Conservation (phyloP, 2,888 invertebrate genomes). For the Neoitamus cyanurus region DNA sequence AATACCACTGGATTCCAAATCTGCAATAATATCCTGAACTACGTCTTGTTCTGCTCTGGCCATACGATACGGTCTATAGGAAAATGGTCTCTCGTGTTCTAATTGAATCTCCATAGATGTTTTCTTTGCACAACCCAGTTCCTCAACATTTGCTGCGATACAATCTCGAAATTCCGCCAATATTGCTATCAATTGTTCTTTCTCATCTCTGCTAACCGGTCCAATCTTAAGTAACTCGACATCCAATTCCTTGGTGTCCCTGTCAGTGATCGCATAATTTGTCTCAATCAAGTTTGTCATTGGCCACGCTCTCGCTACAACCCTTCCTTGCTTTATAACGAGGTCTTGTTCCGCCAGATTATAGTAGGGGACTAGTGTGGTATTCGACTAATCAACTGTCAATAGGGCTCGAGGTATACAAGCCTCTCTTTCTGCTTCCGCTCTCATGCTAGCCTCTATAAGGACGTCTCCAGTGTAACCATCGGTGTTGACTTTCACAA, state of each 20-base stretch:
- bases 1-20: background rate
- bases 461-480: background rate
- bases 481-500: background rate
- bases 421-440: background rate
- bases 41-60: background rate
- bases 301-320: background rate
- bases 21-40: background rate
- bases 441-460: background rate
- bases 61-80: background rate
- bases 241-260: background rate
- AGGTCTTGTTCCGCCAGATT: slow-evolving; percentile 6
- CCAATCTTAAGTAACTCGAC: background rate
- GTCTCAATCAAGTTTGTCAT: background rate
- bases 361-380: background rate
- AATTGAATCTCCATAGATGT: slow-evolving; percentile 54
- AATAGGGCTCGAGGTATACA: too few species aligned
- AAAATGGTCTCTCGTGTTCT: slow-evolving; percentile 3
- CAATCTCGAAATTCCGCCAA: background rate
- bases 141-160: background rate
- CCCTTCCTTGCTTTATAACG: background rate
- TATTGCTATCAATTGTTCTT: background rate
- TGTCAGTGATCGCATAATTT: background rate
- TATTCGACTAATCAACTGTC: background rate
- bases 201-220: background rate
- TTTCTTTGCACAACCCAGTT: slow-evolving; percentile 48